A percentile compares a stretch with the other conserved stretches of the same genome.
phyloP scores from a whole-genome alignment of 2,113 vertebrate genomes.

The Ceyx margarethae region DNA sequence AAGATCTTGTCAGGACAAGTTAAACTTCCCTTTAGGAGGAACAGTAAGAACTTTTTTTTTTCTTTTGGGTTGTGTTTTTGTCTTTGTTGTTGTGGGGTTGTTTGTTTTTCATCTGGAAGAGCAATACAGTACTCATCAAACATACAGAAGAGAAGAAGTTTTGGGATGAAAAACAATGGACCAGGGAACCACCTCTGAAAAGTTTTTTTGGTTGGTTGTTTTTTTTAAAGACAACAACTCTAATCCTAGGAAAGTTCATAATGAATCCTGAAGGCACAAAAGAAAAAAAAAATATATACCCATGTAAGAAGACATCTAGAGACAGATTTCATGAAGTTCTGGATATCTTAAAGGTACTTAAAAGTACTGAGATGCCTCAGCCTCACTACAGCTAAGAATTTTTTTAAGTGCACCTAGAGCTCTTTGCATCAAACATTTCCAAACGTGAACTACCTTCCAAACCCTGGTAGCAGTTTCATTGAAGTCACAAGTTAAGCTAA shows the following conservation, averaged over 20 bases:
- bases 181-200: rapidly evolving
- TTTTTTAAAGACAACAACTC: background rate
- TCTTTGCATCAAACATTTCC: background rate
- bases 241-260: background rate
- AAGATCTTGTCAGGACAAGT: background rate
- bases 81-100: background rate
- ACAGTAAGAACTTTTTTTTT: background rate
- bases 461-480: background rate
- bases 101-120: background rate
- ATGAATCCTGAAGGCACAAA: background rate
- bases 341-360: background rate
- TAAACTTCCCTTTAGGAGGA: background rate
- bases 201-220: background rate
- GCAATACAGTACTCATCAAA: background rate
- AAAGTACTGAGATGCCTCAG: background rate
- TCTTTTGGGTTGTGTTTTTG: background rate
- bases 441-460: background rate
- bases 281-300: background rate
- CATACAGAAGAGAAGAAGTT: background rate
- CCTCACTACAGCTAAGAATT: background rate
- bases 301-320: background rate
- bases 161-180: background rate
- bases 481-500: background rate
- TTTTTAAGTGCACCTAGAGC: background rate
- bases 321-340: background rate